Evolutionary conservation across 2,113 vertebrate genomes (phyloP), one percentile per base, ranked within the genome.

Genomic region (Cyrtonyx montezumae): DNA sequence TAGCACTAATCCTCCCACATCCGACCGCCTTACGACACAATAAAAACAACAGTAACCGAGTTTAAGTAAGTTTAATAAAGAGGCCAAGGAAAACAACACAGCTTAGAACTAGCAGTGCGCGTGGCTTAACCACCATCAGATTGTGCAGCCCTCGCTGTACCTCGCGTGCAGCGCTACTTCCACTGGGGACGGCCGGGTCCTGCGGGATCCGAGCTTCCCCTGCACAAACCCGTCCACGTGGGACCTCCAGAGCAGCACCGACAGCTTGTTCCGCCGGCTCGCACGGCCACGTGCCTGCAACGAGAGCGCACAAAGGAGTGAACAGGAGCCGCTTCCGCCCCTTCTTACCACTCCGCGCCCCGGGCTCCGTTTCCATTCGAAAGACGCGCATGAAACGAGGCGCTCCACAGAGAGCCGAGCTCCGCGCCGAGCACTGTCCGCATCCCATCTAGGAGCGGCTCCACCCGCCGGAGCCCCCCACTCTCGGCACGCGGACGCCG

Each of bases 401-500:
- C 56, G 56, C 17, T 21, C 32, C 32, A 8, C 32, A 7, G 32
- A 58, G 56, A 34, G 17, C 20, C 20, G 56, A 58, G 32, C 28
- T 17, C 23, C 15, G 25, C 51, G 51, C 55, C 55, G 56, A 22
- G 56, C 2, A 0, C 32, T 63, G 95, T 98, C 96, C 91, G 97
- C 96, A 97, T 91, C 93, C 95, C 94, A 18, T 94, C 97, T 94
- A 98, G 97, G 97, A 95, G 55, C 71, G 96, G 97, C 97, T 93
- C 97, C 96, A 97, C n/a, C 2, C 1, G 26, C 86, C 93, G 84
- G 97, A 95, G 84, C 86, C 71, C n/a, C 97, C 97, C 97, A 98
- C 97, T 98, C 97, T 98, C 97, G 19, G 95, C 78, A 94, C 95
- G 95, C 97, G 97, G 95, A 82, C 87, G 7, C 96, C 95, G 94